These are phyloP conservation scores for Hirudo medicinalis DNA, from an alignment of 1,140 invertebrate species.

Conservation along the genomic window DNA sequence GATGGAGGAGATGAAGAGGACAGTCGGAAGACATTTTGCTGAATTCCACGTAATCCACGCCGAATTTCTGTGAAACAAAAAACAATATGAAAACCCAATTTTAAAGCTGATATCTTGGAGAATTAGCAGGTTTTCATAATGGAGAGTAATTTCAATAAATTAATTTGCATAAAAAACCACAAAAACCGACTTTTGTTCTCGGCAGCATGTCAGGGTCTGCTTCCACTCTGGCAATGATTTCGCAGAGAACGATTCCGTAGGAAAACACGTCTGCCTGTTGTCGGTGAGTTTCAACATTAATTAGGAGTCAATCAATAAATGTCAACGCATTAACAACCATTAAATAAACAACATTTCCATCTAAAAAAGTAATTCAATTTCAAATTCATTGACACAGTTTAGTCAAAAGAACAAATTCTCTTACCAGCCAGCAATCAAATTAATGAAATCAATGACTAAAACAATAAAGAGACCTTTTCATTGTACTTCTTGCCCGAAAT, in stretches of 20 bases:
- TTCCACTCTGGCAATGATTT: slow-evolving; percentile 81
- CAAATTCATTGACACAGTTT: no score
- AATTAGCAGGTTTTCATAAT: neutral
- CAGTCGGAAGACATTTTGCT: slow-evolving; percentile 73
- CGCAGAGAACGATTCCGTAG: slow-evolving; percentile 85
- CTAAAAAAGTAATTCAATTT: no score
- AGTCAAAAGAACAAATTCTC: no score
- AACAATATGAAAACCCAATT: neutral
- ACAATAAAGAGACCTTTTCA: slow-evolving; percentile 47
- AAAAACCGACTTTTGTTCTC: slow-evolving; percentile 50
- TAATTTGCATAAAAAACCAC: neutral
- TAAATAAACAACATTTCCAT: no score
- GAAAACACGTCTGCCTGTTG: slow-evolving; percentile 81
- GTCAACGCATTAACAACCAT: no score
- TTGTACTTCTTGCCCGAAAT: slow-evolving; percentile 82
- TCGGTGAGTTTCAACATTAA: neutral
- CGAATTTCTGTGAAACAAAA: slow-evolving; percentile 58
- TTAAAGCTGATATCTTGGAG: no score
- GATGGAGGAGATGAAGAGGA: slow-evolving; percentile 69
- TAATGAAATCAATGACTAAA: no score
- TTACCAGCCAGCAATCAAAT: no score
- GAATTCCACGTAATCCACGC: slow-evolving; percentile 81
- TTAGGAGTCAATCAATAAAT: no score
- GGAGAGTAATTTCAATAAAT: neutral
- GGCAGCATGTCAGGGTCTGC: slow-evolving; percentile 88